Conservation (phyloP, 2,888 invertebrate species). For the Ormyrus labotus region DNA sequence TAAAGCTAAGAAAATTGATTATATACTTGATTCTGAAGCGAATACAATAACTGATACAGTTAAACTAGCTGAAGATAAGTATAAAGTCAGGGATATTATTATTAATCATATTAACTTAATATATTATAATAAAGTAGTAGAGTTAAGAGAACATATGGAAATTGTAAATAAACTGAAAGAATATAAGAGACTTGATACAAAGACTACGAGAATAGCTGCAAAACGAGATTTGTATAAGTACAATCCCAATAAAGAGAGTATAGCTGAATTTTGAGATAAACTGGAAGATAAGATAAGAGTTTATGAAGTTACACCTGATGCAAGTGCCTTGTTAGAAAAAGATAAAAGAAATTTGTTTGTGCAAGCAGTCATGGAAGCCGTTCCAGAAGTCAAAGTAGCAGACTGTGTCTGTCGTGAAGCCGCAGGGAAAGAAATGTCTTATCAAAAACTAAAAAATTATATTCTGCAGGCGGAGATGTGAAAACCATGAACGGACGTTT, state of each 20-base stretch:
- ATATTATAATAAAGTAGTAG: neutral
- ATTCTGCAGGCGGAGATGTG: too few species aligned
- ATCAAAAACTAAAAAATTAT: neutral
- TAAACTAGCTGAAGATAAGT: neutral
- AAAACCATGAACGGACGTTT: too few species aligned
- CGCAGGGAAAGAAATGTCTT: neutral
- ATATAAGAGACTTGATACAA: neutral
- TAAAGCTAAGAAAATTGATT: too few species aligned
- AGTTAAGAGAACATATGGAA: neutral
- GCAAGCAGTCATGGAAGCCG: too few species aligned
- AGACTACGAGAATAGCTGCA: neutral
- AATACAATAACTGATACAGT: too few species aligned
- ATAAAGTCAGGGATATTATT: neutral
- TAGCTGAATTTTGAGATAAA: neutral
- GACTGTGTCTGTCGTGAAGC: neutral
- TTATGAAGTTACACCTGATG: neutral
- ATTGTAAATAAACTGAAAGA: neutral
- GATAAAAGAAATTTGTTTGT: conserved; percentile 12
- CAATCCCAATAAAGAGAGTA: neutral
- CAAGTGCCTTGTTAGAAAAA: neutral
- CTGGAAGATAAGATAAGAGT: conserved; percentile 1
- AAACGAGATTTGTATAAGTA: neutral
- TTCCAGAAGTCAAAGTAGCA: neutral
- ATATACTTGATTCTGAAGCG: too few species aligned
- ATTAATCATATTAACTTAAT: neutral